phyloP scores from a whole-genome alignment of 2,797 vertebrate genomes.

The Eremophila alpestris region DNA sequence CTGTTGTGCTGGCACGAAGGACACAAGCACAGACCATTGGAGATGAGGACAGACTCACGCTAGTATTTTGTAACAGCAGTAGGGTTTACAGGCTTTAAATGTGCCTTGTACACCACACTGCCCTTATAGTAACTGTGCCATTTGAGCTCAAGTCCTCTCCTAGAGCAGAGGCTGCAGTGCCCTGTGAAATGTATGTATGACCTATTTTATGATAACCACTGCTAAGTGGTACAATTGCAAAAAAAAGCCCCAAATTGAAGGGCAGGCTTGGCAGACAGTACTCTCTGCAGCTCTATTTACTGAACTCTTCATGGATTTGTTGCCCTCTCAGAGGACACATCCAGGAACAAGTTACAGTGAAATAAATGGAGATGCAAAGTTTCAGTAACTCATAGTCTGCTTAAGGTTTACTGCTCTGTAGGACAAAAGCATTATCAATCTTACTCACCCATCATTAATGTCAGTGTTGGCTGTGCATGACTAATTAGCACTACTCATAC shows the following conservation, averaged over 20 bases:
- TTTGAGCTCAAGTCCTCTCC: not conserved
- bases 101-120: not conserved
- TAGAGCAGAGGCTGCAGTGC: not conserved
- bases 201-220: not conserved
- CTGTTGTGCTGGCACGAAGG: not conserved
- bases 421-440: not conserved
- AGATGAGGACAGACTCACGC: fast-evolving
- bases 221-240: not conserved
- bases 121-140: fast-evolving
- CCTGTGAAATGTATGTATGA: not conserved
- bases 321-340: not conserved
- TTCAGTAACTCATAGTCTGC: not conserved
- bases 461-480: not conserved
- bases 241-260: not conserved
- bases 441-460: not conserved
- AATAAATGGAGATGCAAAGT: not conserved
- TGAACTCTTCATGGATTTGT: not conserved
- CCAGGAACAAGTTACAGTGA: not conserved
- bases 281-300: not conserved
- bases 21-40: fast-evolving
- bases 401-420: not conserved
- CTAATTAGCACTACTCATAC: not conserved
- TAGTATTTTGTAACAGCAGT: fast-evolving
- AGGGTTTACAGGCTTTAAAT: not conserved
- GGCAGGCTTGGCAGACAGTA: not conserved